These are phyloP conservation scores for Zosterops lateralis DNA, from an alignment of 2,113 vertebrate species.

Conservation along the genomic window DNA sequence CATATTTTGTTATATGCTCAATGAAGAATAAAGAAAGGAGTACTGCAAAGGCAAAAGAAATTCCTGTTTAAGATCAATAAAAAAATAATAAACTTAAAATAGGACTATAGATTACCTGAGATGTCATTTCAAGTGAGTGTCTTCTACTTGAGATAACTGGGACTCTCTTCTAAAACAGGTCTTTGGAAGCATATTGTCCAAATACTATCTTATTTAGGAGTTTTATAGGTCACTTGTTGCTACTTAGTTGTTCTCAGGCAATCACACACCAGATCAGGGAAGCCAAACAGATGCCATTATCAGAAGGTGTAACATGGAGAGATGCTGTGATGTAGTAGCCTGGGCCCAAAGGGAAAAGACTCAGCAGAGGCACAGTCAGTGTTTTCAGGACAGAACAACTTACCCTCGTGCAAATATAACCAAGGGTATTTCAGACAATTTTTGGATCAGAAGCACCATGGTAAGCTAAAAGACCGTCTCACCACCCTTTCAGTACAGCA, in stretches of 20 bases:
- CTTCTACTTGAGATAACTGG: background rate
- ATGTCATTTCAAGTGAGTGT: background rate
- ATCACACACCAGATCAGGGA: background rate
- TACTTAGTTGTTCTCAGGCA: background rate
- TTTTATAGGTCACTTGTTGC: background rate
- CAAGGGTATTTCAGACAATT: background rate
- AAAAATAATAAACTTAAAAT: background rate
- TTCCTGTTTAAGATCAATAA: background rate
- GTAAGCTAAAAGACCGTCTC: background rate
- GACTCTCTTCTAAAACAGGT: background rate
- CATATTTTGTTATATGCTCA: background rate
- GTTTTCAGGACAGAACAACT: background rate
- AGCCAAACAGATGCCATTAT: background rate
- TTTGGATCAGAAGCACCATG: background rate
- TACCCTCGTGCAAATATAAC: background rate
- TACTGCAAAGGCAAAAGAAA: background rate
- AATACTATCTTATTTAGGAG: background rate
- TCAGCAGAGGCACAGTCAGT: background rate
- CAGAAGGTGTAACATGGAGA: background rate
- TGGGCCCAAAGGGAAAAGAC: background rate
- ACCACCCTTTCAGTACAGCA: background rate
- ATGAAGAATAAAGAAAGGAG: background rate
- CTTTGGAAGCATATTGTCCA: background rate
- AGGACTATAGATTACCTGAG: background rate
- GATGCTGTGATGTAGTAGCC: background rate